Conservation (phyloP, 2,888 invertebrate genomes). For the Ophraella communa region DNA sequence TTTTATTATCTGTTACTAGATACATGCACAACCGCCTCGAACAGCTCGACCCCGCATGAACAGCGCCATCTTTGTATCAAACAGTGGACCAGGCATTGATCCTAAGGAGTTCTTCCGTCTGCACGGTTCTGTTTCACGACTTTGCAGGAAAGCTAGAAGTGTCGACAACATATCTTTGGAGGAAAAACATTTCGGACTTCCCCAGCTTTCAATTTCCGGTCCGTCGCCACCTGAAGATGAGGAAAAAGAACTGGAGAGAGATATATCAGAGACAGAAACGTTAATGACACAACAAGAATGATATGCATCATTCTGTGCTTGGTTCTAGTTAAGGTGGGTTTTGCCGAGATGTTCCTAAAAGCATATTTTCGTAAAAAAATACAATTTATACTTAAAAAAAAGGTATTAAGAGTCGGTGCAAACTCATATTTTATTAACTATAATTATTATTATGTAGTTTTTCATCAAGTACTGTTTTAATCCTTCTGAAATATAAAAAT, state of each 20-base stretch:
- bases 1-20: constrained; percentile 29
- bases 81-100: constrained; percentile 77
- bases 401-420: background rate
- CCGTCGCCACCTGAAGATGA: constrained; percentile 45
- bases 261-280: constrained; percentile 28
- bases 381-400: background rate
- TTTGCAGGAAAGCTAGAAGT: constrained; percentile 81
- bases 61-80: constrained; percentile 84
- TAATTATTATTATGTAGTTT: too few species aligned
- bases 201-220: constrained; percentile 75
- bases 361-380: background rate
- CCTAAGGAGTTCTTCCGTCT: constrained; percentile 80
- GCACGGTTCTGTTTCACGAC: constrained; percentile 79
- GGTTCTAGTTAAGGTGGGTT: constrained; percentile 1
- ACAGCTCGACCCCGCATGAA: constrained; percentile 79
- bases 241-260: constrained; percentile 27
- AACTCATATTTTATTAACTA: too few species aligned
- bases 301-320: background rate
- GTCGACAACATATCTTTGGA: constrained; percentile 71
- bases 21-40: constrained; percentile 57
- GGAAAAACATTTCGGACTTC: constrained; percentile 70
- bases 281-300: constrained; percentile 31
- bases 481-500: too few species aligned
- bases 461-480: too few species aligned
- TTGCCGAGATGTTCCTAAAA: background rate